These are phyloP conservation scores for Lepidochitona cinerea DNA, from an alignment of 2,888 invertebrate species.

Conservation along the genomic window DNA sequence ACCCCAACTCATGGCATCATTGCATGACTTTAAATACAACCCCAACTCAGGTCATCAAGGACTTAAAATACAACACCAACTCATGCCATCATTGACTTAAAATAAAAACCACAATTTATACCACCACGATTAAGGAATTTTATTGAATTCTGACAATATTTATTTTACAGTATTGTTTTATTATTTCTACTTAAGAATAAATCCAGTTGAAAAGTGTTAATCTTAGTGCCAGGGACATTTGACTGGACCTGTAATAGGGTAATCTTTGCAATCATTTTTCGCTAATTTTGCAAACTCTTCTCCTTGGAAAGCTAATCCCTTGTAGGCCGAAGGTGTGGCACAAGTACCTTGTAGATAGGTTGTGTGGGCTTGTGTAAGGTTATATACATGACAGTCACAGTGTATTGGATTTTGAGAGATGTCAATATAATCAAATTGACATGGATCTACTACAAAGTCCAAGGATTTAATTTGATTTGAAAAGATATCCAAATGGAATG, in stretches of 20 bases:
- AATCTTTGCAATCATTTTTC: not conserved
- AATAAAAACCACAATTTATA: too few relatives aligned
- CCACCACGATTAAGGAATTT: too few relatives aligned
- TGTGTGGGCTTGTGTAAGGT: not conserved
- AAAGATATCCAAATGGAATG: not conserved
- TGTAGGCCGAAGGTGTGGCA: not conserved
- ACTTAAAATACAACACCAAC: too few relatives aligned
- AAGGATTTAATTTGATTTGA: not conserved
- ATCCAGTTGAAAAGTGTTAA: not conserved
- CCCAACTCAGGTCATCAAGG: too few relatives aligned
- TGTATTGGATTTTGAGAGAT: not conserved
- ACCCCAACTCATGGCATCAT: too few relatives aligned
- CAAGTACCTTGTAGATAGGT: constrained; percentile 1
- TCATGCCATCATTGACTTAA: too few relatives aligned
- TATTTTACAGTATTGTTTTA: too few relatives aligned
- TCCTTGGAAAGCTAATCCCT: not conserved
- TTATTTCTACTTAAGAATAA: too few relatives aligned
- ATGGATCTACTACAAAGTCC: constrained; percentile 1
- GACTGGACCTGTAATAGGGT: not conserved
- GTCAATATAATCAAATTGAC: not conserved
- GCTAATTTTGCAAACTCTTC: not conserved
- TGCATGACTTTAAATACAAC: too few relatives aligned
- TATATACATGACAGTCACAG: constrained; percentile 5
- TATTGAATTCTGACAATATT: too few relatives aligned
- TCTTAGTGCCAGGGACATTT: not conserved